Base-by-base conservation (phyloP, 2,797 vertebrate species). In the Garrulus glandarius region DNA sequence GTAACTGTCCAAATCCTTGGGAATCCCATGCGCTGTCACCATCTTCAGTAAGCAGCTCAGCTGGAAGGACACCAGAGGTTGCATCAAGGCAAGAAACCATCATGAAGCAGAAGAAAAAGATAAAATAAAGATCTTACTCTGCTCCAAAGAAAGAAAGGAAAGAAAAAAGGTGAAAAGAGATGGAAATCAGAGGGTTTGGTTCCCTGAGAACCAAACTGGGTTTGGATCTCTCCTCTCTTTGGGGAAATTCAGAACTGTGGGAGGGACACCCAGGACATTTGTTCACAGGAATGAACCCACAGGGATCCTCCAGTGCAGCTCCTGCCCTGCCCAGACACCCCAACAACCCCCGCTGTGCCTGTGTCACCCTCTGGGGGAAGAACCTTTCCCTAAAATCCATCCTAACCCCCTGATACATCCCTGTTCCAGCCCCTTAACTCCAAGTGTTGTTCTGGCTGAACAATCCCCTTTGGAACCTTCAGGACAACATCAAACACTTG, bases 21-120 rank as follows among this genome's bases (percentile, higher is more conserved):
- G 95, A 63, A 76, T 57, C 0, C 96, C 94, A 1, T 61, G 52
- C 39, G 92, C 77, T 0, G 76, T 95, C 64, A 98, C 72, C 64
- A 91, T 44, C 53, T 34, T 93, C 44, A 88, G 93, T 43, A 98
- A 75, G 79, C 98, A 98, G 11, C 88, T 96, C 89, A 98, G 93
- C 98, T 98, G 91, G 61, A 41, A 26, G 10, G 65, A 80, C 41
- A 93, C 14, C 84, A 46, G 49, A 46, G 39, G 16, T 61, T 5
- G 50, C 36, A 72, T 3, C n/a, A 26, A 12, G 50, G 34, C n/a
- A n/a, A 55, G 60, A 32, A 64, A 82, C 5, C 27, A 69, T 32
- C 36, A 82, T 0, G 3, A 13, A 80, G 41, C 4, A 11, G 3
- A 30, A 16, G 3, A 22, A 72, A 87, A 84, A 76, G 44, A 11